Percentiles rank a stretch among this genome's conserved stretches.
These are phyloP conservation scores for Cirrhinus molitorella DNA, from an alignment of 2,797 vertebrate genomes.

Conservation along the genomic window DNA sequence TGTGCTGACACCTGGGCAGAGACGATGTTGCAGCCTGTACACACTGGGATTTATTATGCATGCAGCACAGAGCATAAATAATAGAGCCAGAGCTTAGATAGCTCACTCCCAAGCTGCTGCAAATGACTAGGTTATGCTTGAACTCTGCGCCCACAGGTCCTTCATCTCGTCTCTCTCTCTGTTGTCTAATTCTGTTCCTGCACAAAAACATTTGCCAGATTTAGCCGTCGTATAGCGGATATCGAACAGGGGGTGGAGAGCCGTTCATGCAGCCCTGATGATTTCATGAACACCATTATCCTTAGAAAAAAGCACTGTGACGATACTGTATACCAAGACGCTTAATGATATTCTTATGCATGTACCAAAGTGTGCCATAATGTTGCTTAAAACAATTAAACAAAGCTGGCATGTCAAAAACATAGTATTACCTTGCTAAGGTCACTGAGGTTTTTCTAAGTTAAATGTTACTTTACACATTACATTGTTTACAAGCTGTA, in stretches of 20 bases:
- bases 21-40: slow-evolving; percentile 17
- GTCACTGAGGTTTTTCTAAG: too few species aligned
- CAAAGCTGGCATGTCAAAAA: background rate
- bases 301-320: background rate
- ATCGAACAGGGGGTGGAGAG: background rate
- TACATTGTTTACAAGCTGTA: too few species aligned
- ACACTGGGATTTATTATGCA: slow-evolving; percentile 47
- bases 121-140: slow-evolving; percentile 53
- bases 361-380: background rate
- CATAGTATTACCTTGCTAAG: too few species aligned
- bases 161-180: slow-evolving; percentile 43
- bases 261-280: background rate
- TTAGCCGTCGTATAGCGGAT: background rate
- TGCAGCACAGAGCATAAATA: slow-evolving; percentile 53
- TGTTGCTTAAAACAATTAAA: background rate
- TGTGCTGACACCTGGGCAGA: slow-evolving; percentile 19
- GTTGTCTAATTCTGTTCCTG: slow-evolving; percentile 36
- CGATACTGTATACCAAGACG: background rate
- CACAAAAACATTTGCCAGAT: slow-evolving; percentile 27
- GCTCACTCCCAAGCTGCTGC: slow-evolving; percentile 36
- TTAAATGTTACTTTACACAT: too few species aligned
- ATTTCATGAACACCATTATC: background rate
- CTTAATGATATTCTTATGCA: background rate
- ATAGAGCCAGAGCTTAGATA: slow-evolving; percentile 52
- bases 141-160: slow-evolving; percentile 34